Evolutionary conservation across 2,113 vertebrate genomes (phyloP).

Genomic region (Amia ocellicauda): DNA sequence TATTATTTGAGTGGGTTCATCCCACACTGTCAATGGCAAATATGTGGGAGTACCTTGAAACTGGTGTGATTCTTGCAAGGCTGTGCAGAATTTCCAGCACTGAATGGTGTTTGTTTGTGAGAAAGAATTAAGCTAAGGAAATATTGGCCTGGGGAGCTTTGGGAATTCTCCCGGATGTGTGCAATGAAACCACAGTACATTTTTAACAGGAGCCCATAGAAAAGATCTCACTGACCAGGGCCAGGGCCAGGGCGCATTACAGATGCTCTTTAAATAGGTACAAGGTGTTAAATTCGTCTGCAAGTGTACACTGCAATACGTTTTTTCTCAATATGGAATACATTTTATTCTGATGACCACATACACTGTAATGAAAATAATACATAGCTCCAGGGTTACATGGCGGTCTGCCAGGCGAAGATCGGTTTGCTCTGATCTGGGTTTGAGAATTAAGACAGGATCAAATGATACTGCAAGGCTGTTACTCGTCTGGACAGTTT

Average conservation of each 20-base stretch:
- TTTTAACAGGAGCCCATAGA: no score
- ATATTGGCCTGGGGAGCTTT: no score
- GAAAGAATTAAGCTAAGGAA: neutral
- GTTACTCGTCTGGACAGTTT: neutral
- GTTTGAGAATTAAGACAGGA: neutral
- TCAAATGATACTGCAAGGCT: constrained; percentile 6
- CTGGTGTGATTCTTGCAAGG: no score
- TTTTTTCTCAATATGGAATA: constrained; percentile 29
- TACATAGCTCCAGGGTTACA: constrained; percentile 7
- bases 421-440: neutral
- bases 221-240: constrained; percentile 35
- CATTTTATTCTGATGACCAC: constrained; percentile 18
- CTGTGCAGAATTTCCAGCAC: no score
- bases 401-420: neutral
- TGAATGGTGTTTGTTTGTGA: no score
- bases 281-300: constrained; percentile 42
- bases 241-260: constrained; percentile 42
- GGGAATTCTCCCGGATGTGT: no score
- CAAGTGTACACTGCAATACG: constrained; percentile 33
- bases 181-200: no score
- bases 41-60: no score
- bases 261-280: constrained; percentile 41
- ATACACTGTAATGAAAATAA: constrained; percentile 2
- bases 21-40: no score
- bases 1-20: no score